Percentiles rank a stretch among this genome's conserved stretches.
These are phyloP conservation scores for Apodemia duryi DNA, from an alignment of 2,888 invertebrate species.

Conservation along the genomic window DNA sequence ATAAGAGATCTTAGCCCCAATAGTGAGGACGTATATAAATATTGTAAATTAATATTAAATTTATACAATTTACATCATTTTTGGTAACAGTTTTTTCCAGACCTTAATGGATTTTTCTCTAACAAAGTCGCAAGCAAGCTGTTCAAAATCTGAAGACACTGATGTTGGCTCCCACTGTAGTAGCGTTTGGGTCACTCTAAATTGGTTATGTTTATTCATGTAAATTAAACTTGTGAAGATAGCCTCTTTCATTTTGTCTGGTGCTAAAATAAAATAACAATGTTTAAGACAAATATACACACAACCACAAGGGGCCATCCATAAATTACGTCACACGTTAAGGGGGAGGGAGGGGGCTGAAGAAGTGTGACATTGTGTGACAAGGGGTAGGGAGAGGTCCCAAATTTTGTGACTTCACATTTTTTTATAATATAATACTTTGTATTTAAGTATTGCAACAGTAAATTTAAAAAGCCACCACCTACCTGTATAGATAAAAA, in stretches of 20 bases:
- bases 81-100: conserved; percentile 50
- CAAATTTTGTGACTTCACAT: no score
- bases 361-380: no score
- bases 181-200: conserved; percentile 45
- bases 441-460: no score
- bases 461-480: no score
- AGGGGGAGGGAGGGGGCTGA: no score
- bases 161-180: conserved; percentile 47
- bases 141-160: conserved; percentile 49
- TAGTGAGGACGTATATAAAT: neutral
- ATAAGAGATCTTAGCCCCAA: neutral
- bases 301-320: neutral
- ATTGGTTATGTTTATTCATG: conserved; percentile 51
- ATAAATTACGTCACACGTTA: no score
- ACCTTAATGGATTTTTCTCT: conserved; percentile 45
- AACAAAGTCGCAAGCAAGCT: conserved; percentile 46
- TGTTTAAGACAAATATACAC: neutral
- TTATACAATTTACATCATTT: conserved; percentile 25
- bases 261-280: conserved; percentile 45
- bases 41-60: neutral
- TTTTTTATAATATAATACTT: no score
- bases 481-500: no score
- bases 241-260: conserved; percentile 54
- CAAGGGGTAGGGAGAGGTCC: no score
- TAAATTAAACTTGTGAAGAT: conserved; percentile 54